Base-by-base conservation (phyloP, 2,888 invertebrate genomes). In the Ochropleura leucogaster region DNA sequence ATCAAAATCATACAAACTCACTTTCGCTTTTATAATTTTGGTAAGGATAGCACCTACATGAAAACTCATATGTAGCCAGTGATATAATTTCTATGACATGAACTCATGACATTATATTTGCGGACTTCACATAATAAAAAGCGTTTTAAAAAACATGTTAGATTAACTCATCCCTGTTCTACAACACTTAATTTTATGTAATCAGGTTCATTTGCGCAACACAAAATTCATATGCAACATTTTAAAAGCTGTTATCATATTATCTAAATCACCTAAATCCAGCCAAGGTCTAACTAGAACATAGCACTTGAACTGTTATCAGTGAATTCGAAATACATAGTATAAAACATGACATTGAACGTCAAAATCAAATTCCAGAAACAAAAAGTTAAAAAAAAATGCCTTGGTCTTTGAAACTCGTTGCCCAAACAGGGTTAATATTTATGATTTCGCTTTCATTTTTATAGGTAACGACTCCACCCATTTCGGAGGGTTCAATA, bases 401-500 rank as follows among this genome's bases (percentile, higher is more conserved):
- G 30, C 18, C 0, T 55, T 64, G 51, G 77, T 77, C 66, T 79
- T 77, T 64, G 66, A 66, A 60, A 51, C 73, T 65, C 40, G 42
- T 10, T 72, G 16, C 14, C 79, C 72, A 83, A 83, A 80, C 67
- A 77, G 79, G 85, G 87, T 86, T 81, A 85, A 84, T 80, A 83
- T 86, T 87, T 86, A 88, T 74, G 83, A 89, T 89, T 91, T 90
- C 88, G 84, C 88, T 90, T 90, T 92, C 88, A 82, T 68, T 75
- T 80, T 79, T 80, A 83, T 84, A 81, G 75, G 63, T 42, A 80
- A 87, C 89, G 74, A 85, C 92, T 91, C 92, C 94, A 82, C 93
- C 93, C 88, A 91, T 90, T 88, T 88, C 53, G 68, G 85, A 89
- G 85, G 91, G 92, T 89, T 80, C 75, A 80, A 87, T 87, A 90